Conservation (phyloP, 2,888 invertebrate species). For the Lymantria dispar region DNA sequence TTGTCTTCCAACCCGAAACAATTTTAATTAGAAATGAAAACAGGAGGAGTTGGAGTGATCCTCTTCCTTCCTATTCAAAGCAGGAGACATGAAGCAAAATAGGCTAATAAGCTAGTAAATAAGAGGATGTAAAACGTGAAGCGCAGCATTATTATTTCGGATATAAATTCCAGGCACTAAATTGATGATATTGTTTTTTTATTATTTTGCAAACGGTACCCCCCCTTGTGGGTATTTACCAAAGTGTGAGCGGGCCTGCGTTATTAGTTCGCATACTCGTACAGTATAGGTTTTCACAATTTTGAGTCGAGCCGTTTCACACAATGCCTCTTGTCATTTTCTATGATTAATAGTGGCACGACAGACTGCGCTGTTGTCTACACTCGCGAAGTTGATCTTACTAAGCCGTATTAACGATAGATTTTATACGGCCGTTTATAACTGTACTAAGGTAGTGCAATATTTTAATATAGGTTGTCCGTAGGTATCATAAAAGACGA, state of each 20-base stretch:
- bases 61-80: too few relatives aligned
- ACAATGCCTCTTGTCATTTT: conserved; percentile 74
- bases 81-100: too few relatives aligned
- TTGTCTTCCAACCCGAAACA: too few relatives aligned
- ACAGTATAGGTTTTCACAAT: conserved; percentile 80
- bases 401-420: not conserved
- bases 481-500: too few relatives aligned
- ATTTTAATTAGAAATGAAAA: too few relatives aligned
- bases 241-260: conserved; percentile 69
- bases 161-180: too few relatives aligned
- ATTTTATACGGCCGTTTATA: not conserved
- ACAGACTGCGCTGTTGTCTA: conserved; percentile 35
- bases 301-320: conserved; percentile 66
- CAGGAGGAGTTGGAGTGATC: too few relatives aligned
- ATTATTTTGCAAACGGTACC: conserved; percentile 55
- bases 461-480: too few relatives aligned
- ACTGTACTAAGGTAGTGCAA: too few relatives aligned
- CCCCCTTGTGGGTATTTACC: conserved; percentile 60
- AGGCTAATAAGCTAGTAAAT: too few relatives aligned
- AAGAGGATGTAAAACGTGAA: too few relatives aligned
- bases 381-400: not conserved
- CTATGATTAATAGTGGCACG: conserved; percentile 75
- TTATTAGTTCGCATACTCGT: conserved; percentile 69
- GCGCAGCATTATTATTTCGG: too few relatives aligned
- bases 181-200: conserved; percentile 10